Evolutionary conservation across 2,797 vertebrate genomes (phyloP).

Genomic region (Hippoglossus hippoglossus): DNA sequence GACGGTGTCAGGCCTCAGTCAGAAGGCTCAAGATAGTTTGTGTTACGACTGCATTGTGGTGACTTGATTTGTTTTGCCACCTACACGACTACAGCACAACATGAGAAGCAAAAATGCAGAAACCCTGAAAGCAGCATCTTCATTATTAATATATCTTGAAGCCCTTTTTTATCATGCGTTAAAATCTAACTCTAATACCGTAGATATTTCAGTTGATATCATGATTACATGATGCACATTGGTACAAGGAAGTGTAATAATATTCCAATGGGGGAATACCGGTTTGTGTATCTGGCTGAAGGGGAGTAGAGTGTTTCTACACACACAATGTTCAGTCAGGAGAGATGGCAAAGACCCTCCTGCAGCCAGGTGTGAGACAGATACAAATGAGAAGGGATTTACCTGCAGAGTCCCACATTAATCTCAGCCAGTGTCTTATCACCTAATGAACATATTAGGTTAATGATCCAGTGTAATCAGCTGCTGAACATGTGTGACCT

Average conservation of each 20-base stretch:
- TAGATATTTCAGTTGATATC: neutral
- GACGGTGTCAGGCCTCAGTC: too few relatives aligned
- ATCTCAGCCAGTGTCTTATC: slow-evolving; percentile 45
- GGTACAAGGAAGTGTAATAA: neutral
- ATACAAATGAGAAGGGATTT: slow-evolving; percentile 52
- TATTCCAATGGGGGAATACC: too few relatives aligned
- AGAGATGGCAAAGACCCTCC: slow-evolving; percentile 23
- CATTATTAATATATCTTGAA: too few relatives aligned
- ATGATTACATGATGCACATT: neutral
- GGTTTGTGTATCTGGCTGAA: too few relatives aligned
- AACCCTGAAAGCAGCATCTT: too few relatives aligned
- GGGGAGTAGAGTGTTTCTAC: too few relatives aligned
- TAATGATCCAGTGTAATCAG: slow-evolving; percentile 58
- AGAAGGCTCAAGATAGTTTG: too few relatives aligned
- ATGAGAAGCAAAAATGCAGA: too few relatives aligned
- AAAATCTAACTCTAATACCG: neutral
- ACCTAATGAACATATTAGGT: slow-evolving; percentile 52
- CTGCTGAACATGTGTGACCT: slow-evolving; percentile 44
- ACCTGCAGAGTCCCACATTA: slow-evolving; percentile 48
- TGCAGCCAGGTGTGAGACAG: slow-evolving; percentile 22
- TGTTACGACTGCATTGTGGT: too few relatives aligned
- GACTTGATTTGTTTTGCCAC: too few relatives aligned
- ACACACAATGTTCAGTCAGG: neutral
- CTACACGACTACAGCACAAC: too few relatives aligned
- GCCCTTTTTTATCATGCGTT: too few relatives aligned